Evolutionary conservation across 2,888 invertebrate genomes (phyloP).

Genomic region (Anoplius nigerrimus): DNA sequence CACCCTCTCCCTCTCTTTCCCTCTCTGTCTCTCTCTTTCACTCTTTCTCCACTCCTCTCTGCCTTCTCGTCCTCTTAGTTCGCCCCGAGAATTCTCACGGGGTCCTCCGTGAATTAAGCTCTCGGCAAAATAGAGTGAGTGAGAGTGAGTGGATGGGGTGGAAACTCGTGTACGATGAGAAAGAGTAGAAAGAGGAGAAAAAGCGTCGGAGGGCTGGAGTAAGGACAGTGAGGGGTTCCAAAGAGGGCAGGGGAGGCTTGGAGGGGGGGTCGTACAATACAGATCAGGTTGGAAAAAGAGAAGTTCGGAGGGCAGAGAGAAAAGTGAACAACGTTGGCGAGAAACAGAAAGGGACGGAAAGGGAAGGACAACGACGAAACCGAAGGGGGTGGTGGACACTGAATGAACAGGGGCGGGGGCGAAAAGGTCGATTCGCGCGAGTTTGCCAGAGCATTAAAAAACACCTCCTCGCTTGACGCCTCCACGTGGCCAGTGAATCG

Average conservation of each 20-base stretch:
- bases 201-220: constrained; percentile 16
- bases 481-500: constrained; percentile 22
- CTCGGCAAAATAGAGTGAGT: constrained; percentile 26
- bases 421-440: too few relatives aligned
- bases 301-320: not conserved
- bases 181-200: constrained; percentile 15
- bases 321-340: too few relatives aligned
- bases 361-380: not conserved
- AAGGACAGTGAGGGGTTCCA: not conserved
- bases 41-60: not conserved
- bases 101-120: constrained; percentile 18
- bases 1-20: not conserved
- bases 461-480: constrained; percentile 17
- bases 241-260: constrained; percentile 9
- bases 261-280: not conserved
- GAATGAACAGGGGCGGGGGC: too few relatives aligned
- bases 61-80: constrained; percentile 1
- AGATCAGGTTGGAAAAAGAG: too few relatives aligned
- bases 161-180: not conserved
- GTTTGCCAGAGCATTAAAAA: too few relatives aligned
- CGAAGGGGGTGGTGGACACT: not conserved
- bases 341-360: not conserved
- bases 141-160: not conserved
- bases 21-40: not conserved
- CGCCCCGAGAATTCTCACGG: not conserved